phyloP scores from a whole-genome alignment of 2,113 vertebrate genomes.

The Dromiciops gliroides region DNA sequence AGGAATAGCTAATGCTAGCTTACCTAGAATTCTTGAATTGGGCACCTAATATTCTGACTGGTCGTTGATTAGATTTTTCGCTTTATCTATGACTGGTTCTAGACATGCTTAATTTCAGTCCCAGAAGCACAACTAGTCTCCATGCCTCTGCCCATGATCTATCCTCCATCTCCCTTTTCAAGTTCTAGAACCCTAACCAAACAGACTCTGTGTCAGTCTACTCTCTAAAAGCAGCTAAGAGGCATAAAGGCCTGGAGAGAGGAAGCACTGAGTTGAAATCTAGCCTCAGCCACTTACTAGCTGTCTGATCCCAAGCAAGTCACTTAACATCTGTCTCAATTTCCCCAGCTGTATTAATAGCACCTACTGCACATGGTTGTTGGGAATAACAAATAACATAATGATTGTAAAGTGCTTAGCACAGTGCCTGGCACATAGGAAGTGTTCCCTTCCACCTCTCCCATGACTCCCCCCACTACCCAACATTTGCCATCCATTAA shows the following conservation, averaged over 20 bases:
- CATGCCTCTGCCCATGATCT: not conserved
- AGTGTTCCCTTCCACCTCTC: too few species aligned
- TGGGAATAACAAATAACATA: not conserved
- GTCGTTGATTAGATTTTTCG: not conserved
- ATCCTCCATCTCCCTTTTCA: not conserved
- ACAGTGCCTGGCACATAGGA: not conserved
- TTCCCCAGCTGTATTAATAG: not conserved
- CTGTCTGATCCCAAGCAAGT: not conserved
- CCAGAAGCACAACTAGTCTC: not conserved
- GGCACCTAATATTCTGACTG: not conserved
- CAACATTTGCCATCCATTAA: not conserved
- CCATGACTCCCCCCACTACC: not conserved
- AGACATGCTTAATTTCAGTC: not conserved
- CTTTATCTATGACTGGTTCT: not conserved
- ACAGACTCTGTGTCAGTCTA: not conserved
- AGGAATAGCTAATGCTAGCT: not conserved
- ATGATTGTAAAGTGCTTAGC: not conserved
- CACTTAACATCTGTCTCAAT: not conserved
- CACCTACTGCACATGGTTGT: not conserved
- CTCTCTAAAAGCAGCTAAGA: not conserved
- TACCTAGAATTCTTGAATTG: not conserved
- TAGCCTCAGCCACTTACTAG: not conserved
- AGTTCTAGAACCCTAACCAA: not conserved
- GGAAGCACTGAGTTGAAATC: not conserved
- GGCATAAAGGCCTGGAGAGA: not conserved